Percentiles rank a stretch among this genome's conserved stretches.
Conservation (phyloP, 2,113 vertebrate species). For the Peromyscus leucopus region DNA sequence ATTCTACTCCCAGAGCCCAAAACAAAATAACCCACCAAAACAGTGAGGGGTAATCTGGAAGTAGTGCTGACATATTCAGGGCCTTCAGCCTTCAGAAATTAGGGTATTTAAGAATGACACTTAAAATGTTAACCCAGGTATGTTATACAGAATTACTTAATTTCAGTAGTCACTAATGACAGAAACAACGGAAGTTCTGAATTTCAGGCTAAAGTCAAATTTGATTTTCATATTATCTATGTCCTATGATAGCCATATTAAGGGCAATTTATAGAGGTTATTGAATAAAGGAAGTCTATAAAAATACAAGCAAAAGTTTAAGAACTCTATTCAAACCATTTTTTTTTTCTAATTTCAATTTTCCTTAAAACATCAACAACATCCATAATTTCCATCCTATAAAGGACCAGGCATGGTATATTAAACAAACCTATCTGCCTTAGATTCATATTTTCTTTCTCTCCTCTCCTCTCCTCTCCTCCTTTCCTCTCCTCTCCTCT, state of each 20-base stretch:
- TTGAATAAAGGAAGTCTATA: conserved; percentile 41
- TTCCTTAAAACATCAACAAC: background rate
- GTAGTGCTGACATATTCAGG: background rate
- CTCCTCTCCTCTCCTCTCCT: no score
- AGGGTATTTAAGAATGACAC: conserved; percentile 55
- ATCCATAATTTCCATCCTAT: conserved; percentile 55
- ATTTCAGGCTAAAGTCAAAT: conserved; percentile 60
- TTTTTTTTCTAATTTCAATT: conserved; percentile 46
- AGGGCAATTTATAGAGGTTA: conserved; percentile 56
- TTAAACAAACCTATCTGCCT: background rate
- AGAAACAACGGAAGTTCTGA: conserved; percentile 26
- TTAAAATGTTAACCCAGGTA: conserved; percentile 37
- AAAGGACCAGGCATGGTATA: conserved; percentile 6
- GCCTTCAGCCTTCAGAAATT: conserved; percentile 52
- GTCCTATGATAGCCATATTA: background rate
- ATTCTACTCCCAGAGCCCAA: background rate
- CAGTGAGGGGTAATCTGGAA: background rate
- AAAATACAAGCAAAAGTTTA: conserved; percentile 51
- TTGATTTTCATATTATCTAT: conserved; percentile 57
- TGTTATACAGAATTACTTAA: conserved; percentile 28
- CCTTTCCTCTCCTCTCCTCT: background rate
- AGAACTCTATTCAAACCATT: conserved; percentile 35
- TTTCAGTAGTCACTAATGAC: conserved; percentile 46
- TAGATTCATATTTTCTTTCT: background rate
- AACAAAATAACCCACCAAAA: background rate